Evolutionary conservation across 2,113 vertebrate genomes (phyloP), one percentile per base, ranked within the genome.

Genomic region (Albula glossodonta): DNA sequence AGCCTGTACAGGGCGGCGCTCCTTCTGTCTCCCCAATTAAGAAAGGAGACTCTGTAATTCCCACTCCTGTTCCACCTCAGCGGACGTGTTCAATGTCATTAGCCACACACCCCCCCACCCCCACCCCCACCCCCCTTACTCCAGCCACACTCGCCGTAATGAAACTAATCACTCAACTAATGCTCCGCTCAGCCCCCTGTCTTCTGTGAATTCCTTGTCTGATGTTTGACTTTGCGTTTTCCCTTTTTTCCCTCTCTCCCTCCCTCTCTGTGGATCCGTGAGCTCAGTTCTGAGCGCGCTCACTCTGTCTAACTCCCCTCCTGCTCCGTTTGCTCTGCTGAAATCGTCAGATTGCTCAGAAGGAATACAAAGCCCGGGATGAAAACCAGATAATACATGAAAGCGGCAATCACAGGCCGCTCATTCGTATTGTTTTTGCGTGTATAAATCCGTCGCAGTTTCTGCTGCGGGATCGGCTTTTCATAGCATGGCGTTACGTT

Each of bases 101-200:
- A 92, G 87, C 81, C 87, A 81, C 60, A 82, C 82, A 84, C 80
- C 85, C 84, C 86, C 87, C 86, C 87, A 85, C 22, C 66, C 22
- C 80, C 85, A 83, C 86, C 87, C 86, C 87, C 85, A 2, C 66
- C 22, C 7, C 12, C 53, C 12, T 56, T 12, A 9, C 88, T 63
- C 80, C 50, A 57, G 57, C 87, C 85, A 57, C 87, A 86, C 86
- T 87, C 84, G 49, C 84, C 87, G 88, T 89, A 88, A 91, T 91
- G 87, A 92, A 88, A 90, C 88, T 90, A 92, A 90, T 92, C 90
- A 91, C 85, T 90, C 84, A 88, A 84, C 87, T 90, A 90, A 91
- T 88, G 84, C 87, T 51, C 81, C 49, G 49, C 53, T 86, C 78
- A 77, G 49, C 81, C 84, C 49, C 81, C 84, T 87, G 83, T 85